Percentiles rank a stretch among this genome's conserved stretches.
Conservation (phyloP, 2,888 invertebrate genomes). For the Standfussiana lucernea region DNA sequence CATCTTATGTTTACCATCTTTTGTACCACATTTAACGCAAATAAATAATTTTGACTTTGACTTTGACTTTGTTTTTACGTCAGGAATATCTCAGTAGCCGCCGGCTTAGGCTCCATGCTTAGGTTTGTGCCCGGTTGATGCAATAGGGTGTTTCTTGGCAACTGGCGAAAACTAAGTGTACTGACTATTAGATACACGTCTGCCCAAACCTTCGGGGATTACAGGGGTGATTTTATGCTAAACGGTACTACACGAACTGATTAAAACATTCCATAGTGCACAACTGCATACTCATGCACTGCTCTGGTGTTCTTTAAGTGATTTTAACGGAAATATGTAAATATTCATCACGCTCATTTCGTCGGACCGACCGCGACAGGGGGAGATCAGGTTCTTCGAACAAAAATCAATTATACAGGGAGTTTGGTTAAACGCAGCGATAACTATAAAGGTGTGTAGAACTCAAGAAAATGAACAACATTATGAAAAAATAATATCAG, state of each 20-base stretch:
- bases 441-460: background rate
- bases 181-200: background rate
- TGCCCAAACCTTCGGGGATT: background rate
- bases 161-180: background rate
- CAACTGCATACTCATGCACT: background rate
- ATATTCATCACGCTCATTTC: background rate
- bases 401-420: background rate
- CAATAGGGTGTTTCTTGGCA: background rate
- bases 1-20: too few relatives aligned
- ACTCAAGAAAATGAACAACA: background rate
- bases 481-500: background rate
- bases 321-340: background rate
- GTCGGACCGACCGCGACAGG: background rate
- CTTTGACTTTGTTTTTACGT: too few relatives aligned
- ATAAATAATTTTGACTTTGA: too few relatives aligned
- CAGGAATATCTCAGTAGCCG: background rate
- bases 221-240: background rate
- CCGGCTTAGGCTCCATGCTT: too few relatives aligned
- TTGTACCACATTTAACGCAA: too few relatives aligned
- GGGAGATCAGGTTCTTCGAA: background rate
- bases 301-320: background rate
- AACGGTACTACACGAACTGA: background rate
- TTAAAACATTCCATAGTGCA: background rate
- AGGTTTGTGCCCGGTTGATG: background rate
- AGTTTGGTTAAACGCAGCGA: background rate